Conservation (phyloP, 2,797 vertebrate species). For the Tolypeutes matacus region DNA sequence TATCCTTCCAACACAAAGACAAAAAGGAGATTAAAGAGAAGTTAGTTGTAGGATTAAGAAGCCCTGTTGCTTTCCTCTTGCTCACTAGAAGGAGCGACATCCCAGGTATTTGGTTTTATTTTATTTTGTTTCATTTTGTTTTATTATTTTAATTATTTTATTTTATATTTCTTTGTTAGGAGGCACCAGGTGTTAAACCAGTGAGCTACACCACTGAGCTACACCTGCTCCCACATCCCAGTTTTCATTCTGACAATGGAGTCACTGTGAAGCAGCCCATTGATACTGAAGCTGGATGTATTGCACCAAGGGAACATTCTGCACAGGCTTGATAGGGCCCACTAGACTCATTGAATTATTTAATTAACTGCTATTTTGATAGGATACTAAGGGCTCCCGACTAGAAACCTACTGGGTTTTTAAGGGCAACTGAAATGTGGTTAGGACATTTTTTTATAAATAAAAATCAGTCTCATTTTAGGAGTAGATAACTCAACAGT, state of each 20-base stretch:
- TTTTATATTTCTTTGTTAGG: too few relatives aligned
- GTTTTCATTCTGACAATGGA: too few relatives aligned
- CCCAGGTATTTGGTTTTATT: too few relatives aligned
- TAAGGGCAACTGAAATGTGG: neutral
- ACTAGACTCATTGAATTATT: neutral
- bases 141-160: too few relatives aligned
- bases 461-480: constrained; percentile 30
- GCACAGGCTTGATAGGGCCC: neutral
- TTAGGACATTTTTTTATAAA: neutral
- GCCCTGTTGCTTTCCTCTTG: neutral
- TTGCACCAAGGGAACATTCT: neutral
- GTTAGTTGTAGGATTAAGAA: neutral
- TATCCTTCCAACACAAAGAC: constrained; percentile 13
- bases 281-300: neutral
- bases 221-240: too few relatives aligned
- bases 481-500: neutral
- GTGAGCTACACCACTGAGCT: too few relatives aligned
- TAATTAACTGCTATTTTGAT: constrained; percentile 12
- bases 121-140: too few relatives aligned
- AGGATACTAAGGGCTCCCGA: neutral
- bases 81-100: neutral
- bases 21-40: neutral
- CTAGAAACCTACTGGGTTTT: neutral
- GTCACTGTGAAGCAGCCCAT: neutral
- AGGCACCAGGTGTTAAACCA: too few relatives aligned